These are phyloP conservation scores for Acanthurus tractus DNA, from an alignment of 2,797 vertebrate species.

Conservation along the genomic window DNA sequence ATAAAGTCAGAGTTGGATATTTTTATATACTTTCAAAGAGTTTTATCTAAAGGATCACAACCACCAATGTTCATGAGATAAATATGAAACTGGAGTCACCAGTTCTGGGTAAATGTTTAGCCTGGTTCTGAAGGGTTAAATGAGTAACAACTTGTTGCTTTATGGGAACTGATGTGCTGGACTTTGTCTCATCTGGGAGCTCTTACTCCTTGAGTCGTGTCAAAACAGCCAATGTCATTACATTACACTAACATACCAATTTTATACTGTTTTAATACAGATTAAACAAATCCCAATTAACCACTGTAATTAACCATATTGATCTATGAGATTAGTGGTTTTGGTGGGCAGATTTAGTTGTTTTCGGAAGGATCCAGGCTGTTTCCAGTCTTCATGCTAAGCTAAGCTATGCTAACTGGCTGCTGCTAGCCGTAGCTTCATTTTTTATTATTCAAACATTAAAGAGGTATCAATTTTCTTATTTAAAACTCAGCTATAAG, in stretches of 20 bases:
- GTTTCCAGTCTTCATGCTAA: conserved; percentile 1
- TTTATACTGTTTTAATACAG: background rate
- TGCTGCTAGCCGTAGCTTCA: background rate
- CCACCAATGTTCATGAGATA: no score
- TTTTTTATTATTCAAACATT: background rate
- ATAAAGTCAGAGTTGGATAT: no score
- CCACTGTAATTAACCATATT: background rate
- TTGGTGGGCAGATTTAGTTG: background rate
- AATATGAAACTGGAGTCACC: no score
- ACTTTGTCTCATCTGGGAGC: no score
- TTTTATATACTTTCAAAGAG: no score
- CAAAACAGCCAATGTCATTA: background rate
- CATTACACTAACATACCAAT: no score
- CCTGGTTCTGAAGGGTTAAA: no score
- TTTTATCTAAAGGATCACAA: no score
- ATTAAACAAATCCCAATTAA: background rate
- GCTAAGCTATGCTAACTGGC: background rate
- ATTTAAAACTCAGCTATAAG: background rate
- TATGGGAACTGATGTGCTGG: no score
- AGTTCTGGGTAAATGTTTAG: no score
- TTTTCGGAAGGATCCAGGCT: background rate
- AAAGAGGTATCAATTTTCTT: background rate
- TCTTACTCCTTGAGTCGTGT: background rate
- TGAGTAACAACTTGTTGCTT: no score
- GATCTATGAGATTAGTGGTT: background rate